These are phyloP conservation scores for Epinotia nisella DNA, from an alignment of 2,888 invertebrate genomes.

Conservation along the genomic window DNA sequence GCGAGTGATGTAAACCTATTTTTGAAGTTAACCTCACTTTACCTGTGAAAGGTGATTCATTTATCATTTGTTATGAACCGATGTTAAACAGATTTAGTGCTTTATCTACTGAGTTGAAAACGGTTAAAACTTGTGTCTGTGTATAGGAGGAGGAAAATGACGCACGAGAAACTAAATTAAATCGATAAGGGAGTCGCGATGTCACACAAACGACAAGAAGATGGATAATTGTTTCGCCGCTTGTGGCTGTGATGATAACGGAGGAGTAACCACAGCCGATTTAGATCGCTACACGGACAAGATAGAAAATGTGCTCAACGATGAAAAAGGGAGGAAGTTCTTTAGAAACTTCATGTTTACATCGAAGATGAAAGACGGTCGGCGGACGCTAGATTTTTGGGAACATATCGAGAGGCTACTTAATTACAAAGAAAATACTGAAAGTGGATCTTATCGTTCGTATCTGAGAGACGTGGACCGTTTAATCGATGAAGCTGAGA, in stretches of 20 bases:
- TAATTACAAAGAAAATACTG: constrained; percentile 64
- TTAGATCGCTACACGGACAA: constrained; percentile 81
- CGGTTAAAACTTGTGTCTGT: not conserved
- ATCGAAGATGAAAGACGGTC: constrained; percentile 72
- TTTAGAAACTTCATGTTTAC: constrained; percentile 80
- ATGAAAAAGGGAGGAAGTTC: constrained; percentile 75
- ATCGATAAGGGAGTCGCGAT: constrained; percentile 67
- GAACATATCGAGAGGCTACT: constrained; percentile 73
- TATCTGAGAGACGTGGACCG: constrained; percentile 67
- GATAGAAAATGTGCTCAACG: constrained; percentile 80
- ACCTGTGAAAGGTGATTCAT: constrained; percentile 66
- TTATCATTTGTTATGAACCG: constrained; percentile 37
- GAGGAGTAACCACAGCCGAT: constrained; percentile 76
- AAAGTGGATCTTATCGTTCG: constrained; percentile 63
- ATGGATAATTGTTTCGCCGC: constrained; percentile 81
- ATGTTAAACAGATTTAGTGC: constrained; percentile 12
- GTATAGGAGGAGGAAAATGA: constrained; percentile 28
- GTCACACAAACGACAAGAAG: constrained; percentile 62
- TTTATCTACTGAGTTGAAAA: constrained; percentile 24
- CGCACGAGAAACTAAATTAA: constrained; percentile 46
- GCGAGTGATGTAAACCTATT: constrained; percentile 68
- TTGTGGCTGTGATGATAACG: constrained; percentile 77
- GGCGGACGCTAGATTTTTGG: constrained; percentile 72
- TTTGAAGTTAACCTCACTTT: constrained; percentile 78
- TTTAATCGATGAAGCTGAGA: constrained; percentile 72